Percentiles rank a stretch among this genome's conserved stretches.
Evolutionary conservation across 2,888 invertebrate species (phyloP).

Genomic region (Andrena praecox): DNA sequence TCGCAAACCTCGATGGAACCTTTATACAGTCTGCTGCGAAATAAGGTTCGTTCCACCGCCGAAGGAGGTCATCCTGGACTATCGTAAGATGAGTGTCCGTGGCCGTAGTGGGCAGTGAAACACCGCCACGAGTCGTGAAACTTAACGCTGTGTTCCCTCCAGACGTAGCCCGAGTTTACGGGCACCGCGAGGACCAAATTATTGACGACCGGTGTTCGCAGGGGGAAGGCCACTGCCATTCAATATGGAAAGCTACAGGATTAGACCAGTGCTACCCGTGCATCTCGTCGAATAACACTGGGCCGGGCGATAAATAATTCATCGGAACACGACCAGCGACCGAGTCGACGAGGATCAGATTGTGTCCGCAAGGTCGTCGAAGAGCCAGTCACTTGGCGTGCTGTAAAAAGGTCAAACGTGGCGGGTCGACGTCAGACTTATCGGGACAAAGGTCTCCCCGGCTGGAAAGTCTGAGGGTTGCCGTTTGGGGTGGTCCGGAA

Average conservation of each 20-base stretch:
- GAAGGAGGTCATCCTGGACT: not conserved
- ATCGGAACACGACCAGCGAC: not conserved
- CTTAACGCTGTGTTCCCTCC: not conserved
- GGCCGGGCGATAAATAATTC: not conserved
- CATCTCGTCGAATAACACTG: not conserved
- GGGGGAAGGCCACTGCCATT: not conserved
- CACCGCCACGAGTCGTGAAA: not conserved
- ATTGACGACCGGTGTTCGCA: not conserved
- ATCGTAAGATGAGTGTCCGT: not conserved
- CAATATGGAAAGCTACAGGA: not conserved
- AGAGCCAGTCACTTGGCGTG: not conserved
- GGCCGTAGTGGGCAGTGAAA: not conserved
- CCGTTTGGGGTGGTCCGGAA: constrained; percentile 57
- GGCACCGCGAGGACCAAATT: not conserved
- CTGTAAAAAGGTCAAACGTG: constrained; percentile 18
- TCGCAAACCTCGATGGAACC: not conserved
- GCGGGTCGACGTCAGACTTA: constrained; percentile 44
- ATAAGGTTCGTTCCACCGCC: too few relatives aligned
- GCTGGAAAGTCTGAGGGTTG: constrained; percentile 59
- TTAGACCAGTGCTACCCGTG: not conserved
- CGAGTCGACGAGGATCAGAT: not conserved
- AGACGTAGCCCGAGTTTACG: not conserved
- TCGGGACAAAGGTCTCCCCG: constrained; percentile 72
- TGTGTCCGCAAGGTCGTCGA: not conserved
- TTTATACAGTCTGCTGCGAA: too few relatives aligned